These are phyloP conservation scores for Thecocarcelia acutangulata DNA, from an alignment of 2,888 invertebrate species.

Conservation along the genomic window DNA sequence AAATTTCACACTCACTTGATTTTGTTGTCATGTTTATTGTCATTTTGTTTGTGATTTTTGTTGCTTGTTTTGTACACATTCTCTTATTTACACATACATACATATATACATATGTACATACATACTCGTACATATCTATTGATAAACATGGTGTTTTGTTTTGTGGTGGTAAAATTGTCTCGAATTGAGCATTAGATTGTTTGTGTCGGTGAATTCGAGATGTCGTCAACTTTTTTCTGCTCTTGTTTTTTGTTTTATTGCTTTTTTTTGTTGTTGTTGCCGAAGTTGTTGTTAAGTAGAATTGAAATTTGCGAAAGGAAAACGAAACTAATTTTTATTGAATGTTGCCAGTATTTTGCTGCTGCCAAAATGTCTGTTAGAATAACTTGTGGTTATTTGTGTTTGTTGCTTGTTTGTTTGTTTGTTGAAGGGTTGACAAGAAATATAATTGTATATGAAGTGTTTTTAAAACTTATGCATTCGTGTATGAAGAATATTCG, in stretches of 20 bases:
- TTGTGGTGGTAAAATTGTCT: conserved; percentile 30
- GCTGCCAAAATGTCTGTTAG: conserved; percentile 66
- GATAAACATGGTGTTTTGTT: conserved; percentile 8
- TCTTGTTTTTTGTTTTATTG: neutral
- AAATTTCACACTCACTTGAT: conserved; percentile 67
- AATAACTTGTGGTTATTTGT: conserved; percentile 57
- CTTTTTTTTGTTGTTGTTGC: conserved; percentile 19
- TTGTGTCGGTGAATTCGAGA: conserved; percentile 43
- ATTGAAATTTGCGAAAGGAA: conserved; percentile 31
- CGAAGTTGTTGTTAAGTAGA: conserved; percentile 19
- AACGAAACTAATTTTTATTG: conserved; percentile 58
- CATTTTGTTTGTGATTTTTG: conserved; percentile 48
- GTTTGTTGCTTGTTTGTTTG: conserved; percentile 28
- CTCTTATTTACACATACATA: conserved; percentile 10
- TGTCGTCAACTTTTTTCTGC: conserved; percentile 37
- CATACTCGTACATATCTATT: no score
- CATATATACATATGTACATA: no score
- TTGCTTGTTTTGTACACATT: conserved; percentile 12
- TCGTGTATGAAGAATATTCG: no score
- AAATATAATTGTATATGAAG: neutral
- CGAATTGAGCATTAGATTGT: neutral
- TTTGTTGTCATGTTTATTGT: conserved; percentile 65
- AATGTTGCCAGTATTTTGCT: conserved; percentile 54
- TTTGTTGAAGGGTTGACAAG: conserved; percentile 15
- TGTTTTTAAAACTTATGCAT: no score